These are phyloP conservation scores for Adelosebastes latens DNA, from an alignment of 2,797 vertebrate species.

Conservation along the genomic window DNA sequence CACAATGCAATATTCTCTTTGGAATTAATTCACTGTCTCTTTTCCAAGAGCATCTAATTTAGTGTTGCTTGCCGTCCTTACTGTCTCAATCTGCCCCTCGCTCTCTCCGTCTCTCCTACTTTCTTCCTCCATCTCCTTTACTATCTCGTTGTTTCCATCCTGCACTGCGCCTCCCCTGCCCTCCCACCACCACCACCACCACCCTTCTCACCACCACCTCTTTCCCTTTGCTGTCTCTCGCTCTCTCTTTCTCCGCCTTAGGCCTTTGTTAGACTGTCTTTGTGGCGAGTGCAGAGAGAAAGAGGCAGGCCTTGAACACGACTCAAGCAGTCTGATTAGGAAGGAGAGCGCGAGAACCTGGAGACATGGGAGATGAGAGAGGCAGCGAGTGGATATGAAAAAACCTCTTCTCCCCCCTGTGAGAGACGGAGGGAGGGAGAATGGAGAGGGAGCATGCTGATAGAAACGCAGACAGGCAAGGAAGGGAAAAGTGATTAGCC, in stretches of 20 bases:
- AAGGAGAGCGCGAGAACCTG: conserved; percentile 66
- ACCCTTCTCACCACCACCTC: background rate
- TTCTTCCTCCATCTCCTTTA: conserved; percentile 71
- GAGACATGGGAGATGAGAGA: conserved; percentile 70
- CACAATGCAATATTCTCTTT: conserved; percentile 82
- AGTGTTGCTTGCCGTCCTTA: conserved; percentile 69
- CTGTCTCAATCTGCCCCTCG: conserved; percentile 58
- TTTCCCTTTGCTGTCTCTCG: conserved; percentile 40
- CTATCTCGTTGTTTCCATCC: conserved; percentile 43
- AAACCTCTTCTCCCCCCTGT: conserved; percentile 30
- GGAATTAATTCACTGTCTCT: conserved; percentile 82
- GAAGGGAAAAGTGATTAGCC: conserved; percentile 41
- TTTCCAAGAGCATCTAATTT: conserved; percentile 79
- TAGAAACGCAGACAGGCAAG: conserved; percentile 32
- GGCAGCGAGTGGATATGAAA: conserved; percentile 57
- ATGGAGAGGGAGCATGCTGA: conserved; percentile 29
- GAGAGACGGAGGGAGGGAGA: conserved; percentile 28
- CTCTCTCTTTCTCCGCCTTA: conserved; percentile 57
- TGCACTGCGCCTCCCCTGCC: background rate
- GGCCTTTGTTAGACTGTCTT: conserved; percentile 74
- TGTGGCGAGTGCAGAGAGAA: conserved; percentile 63
- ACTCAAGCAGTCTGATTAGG: conserved; percentile 65
- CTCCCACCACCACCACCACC: background rate
- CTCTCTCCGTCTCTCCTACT: conserved; percentile 48
- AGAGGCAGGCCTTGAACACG: conserved; percentile 61